phyloP scores from a whole-genome alignment of 1,140 invertebrate species.

The Heliconius nattereri region DNA sequence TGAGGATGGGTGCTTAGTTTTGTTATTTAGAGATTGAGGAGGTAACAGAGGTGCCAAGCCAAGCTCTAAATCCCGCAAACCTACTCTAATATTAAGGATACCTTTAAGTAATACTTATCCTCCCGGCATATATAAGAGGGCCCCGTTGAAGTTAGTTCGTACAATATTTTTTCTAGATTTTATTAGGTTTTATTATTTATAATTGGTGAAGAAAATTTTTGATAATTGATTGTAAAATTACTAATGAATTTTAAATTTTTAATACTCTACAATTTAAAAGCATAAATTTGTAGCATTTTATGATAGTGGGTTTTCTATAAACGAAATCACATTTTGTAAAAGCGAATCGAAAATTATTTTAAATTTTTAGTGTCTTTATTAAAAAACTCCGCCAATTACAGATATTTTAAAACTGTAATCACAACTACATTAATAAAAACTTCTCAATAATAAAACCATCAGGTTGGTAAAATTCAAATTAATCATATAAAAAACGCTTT shows the following conservation, averaged over 20 bases:
- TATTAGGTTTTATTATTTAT: neutral
- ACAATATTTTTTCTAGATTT: slow-evolving; percentile 15
- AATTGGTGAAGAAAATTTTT: neutral
- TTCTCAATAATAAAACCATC: too few species aligned
- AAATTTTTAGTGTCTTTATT: too few species aligned
- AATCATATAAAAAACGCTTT: neutral
- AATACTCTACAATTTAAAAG: too few species aligned
- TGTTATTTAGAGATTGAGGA: slow-evolving; percentile 44
- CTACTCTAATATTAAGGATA: slow-evolving; percentile 50
- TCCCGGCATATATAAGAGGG: slow-evolving; percentile 27
- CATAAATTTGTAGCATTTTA: too few species aligned
- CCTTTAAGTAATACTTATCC: slow-evolving; percentile 40
- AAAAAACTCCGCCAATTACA: too few species aligned
- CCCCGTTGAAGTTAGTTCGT: neutral
- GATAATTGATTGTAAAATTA: neutral
- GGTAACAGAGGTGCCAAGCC: slow-evolving; percentile 49
- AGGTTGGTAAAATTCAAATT: neutral
- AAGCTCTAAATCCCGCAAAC: slow-evolving; percentile 49
- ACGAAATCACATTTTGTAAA: too few species aligned
- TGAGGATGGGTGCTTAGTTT: slow-evolving; percentile 55
- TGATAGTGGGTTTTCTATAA: too few species aligned
- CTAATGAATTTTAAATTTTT: too few species aligned
- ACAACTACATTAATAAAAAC: too few species aligned
- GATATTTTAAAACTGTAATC: too few species aligned
- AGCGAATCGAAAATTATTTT: too few species aligned